Conservation (phyloP, 1,140 invertebrate genomes). For the Bilobella aurantiaca region DNA sequence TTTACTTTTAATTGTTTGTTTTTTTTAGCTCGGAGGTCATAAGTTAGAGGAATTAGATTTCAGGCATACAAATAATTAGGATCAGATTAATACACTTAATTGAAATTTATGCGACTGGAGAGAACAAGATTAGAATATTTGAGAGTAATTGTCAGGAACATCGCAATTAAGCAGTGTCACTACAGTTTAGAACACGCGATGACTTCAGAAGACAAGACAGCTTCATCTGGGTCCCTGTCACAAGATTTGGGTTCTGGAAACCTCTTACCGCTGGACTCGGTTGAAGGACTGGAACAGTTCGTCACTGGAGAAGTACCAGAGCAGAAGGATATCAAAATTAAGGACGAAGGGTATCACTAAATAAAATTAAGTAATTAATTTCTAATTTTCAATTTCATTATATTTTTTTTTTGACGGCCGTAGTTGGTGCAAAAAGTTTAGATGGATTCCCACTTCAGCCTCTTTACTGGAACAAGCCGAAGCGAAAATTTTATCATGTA, state of each 20-base stretch:
- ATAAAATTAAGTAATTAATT: too few relatives aligned
- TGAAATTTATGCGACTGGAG: too few relatives aligned
- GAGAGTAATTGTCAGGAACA: too few relatives aligned
- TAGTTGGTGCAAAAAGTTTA: conserved; percentile 1
- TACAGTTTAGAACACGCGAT: too few relatives aligned
- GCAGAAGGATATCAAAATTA: background rate
- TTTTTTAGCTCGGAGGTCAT: too few relatives aligned
- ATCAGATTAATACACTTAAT: too few relatives aligned
- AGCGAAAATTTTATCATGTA: background rate
- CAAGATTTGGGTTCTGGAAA: background rate
- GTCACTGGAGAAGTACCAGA: background rate
- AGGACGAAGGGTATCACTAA: background rate
- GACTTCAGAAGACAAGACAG: too few relatives aligned
- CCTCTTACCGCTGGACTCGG: background rate
- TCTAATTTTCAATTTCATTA: background rate
- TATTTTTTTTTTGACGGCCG: background rate
- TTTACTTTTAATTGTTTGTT: too few relatives aligned
- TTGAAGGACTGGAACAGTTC: background rate
- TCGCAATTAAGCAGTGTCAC: too few relatives aligned
- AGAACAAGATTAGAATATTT: too few relatives aligned
- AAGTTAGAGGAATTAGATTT: too few relatives aligned
- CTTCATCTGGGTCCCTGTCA: background rate
- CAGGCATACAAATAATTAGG: too few relatives aligned
- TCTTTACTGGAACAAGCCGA: conserved; percentile 2
- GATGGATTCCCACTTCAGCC: conserved; percentile 3